Conservation (phyloP, 2,113 vertebrate species). For the Nothocercus julius region DNA sequence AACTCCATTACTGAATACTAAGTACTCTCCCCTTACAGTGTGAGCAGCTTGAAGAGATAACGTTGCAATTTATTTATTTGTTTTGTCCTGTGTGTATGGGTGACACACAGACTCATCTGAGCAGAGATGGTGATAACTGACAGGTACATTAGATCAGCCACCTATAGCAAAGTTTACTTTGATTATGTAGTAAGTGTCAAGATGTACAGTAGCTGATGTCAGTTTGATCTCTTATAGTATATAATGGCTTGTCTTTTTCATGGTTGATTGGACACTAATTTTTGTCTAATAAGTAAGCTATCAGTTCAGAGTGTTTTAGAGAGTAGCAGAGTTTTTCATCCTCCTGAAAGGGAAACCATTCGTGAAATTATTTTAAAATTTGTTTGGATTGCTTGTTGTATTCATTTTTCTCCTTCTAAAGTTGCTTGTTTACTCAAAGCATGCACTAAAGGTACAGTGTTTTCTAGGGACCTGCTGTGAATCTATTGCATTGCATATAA, state of each 20-base stretch:
- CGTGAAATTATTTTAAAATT: conserved; percentile 75
- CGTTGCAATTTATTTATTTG: conserved; percentile 78
- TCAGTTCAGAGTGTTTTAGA: conserved; percentile 69
- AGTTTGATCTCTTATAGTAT: conserved; percentile 66
- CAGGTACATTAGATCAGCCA: conserved; percentile 66
- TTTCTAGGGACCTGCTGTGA: conserved; percentile 55
- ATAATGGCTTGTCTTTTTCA: conserved; percentile 75
- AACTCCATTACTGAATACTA: conserved; percentile 77
- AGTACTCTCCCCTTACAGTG: conserved; percentile 58
- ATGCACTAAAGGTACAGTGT: not conserved
- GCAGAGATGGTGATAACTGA: conserved; percentile 62
- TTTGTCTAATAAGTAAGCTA: conserved; percentile 77
- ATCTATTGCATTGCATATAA: conserved; percentile 44
- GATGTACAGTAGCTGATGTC: conserved; percentile 70
- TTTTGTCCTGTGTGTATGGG: conserved; percentile 64
- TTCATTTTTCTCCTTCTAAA: conserved; percentile 46
- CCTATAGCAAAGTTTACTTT: conserved; percentile 72
- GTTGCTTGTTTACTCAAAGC: conserved; percentile 41
- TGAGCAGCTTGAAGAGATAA: conserved; percentile 73
- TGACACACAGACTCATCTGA: conserved; percentile 60
- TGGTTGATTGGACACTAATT: conserved; percentile 74
- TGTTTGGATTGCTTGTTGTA: conserved; percentile 67
- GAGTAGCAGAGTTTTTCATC: conserved; percentile 57
- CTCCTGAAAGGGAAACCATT: conserved; percentile 69
- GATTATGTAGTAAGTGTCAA: conserved; percentile 76